phyloP scores from a whole-genome alignment of 2,888 invertebrate genomes.

The Eupithecia insigniata region DNA sequence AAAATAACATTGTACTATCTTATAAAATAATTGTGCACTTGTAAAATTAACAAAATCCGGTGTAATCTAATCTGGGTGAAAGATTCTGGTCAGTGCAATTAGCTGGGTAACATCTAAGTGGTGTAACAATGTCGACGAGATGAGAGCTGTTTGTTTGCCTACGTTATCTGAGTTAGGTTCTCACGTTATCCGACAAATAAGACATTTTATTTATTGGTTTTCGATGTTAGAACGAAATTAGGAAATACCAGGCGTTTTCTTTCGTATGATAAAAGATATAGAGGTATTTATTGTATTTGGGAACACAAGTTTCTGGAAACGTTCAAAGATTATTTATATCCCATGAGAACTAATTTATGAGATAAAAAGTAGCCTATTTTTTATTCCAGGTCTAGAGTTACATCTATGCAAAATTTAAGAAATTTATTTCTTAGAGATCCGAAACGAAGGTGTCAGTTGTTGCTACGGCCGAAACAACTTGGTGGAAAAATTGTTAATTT shows the following conservation, averaged over 20 bases:
- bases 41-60: background rate
- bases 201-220: background rate
- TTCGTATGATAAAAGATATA: background rate
- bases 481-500: too few species aligned
- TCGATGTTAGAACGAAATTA: background rate
- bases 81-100: constrained; percentile 6
- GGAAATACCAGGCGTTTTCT: background rate
- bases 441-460: too few species aligned
- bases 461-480: too few species aligned
- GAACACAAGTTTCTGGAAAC: background rate
- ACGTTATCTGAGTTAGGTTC: constrained; percentile 13
- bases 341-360: too few species aligned
- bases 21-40: background rate
- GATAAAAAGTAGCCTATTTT: too few species aligned
- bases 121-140: constrained; percentile 14
- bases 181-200: background rate
- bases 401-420: too few species aligned
- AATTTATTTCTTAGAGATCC: too few species aligned
- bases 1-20: background rate
- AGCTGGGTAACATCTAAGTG: constrained; percentile 14
- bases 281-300: background rate
- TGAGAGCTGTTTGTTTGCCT: constrained; percentile 22
- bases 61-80: background rate
- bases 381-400: too few species aligned
- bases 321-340: too few species aligned